Conservation (phyloP, 2,888 invertebrate species). For the Meganola albula region DNA sequence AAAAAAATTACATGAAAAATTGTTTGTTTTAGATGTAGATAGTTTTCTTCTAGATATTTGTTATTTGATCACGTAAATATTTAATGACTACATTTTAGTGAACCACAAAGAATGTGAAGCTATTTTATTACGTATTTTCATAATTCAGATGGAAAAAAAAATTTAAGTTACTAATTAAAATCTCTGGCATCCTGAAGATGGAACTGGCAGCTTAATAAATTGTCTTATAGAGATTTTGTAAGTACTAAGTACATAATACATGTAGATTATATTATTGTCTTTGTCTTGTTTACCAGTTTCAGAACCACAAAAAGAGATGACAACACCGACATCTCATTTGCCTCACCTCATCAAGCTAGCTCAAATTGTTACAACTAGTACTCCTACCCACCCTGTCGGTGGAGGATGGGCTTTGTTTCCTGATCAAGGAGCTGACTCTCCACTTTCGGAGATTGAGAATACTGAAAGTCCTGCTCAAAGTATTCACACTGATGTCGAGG, state of each 20-base stretch:
- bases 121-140: not conserved
- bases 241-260: not conserved
- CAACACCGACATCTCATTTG: conserved; percentile 59
- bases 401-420: conserved; percentile 60
- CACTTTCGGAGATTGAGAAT: conserved; percentile 66
- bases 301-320: conserved; percentile 47
- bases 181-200: no score
- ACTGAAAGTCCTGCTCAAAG: conserved; percentile 56
- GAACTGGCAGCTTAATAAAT: no score
- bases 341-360: conserved; percentile 47
- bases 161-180: no score
- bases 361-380: conserved; percentile 60
- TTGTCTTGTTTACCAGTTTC: conserved; percentile 24
- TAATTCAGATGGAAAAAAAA: no score
- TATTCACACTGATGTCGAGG: conserved; percentile 48
- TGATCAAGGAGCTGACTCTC: conserved; percentile 59
- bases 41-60: no score
- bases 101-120: no score
- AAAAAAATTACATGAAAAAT: no score
- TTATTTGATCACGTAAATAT: no score
- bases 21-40: no score
- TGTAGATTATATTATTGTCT: not conserved
- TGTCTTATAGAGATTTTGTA: no score
- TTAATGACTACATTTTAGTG: no score
- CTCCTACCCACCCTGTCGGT: conserved; percentile 54